A percentile compares a stretch with the other conserved stretches of the same genome.
These are phyloP conservation scores for Helicoverpa assulta DNA, from an alignment of 2,888 invertebrate genomes.

Conservation along the genomic window DNA sequence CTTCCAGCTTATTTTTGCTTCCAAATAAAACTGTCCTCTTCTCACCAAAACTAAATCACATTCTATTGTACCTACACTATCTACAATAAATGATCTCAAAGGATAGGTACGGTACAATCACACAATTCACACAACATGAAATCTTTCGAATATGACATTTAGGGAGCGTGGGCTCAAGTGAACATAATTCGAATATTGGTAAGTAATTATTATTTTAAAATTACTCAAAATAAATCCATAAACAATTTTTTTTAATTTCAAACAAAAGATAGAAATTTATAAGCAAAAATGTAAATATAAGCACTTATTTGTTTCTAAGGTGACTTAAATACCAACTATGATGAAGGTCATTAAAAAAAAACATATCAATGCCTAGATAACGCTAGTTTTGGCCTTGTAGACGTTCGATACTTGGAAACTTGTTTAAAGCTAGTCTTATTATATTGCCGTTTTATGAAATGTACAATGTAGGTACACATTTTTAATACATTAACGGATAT, in stretches of 20 bases:
- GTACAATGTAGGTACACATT: not conserved
- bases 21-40: too few relatives aligned
- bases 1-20: too few relatives aligned
- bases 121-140: not conserved
- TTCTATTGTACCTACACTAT: not conserved
- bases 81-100: slow-evolving; percentile 1
- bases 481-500: not conserved
- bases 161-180: slow-evolving; percentile 1
- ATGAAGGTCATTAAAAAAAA: not conserved
- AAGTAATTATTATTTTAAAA: not conserved
- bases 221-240: not conserved
- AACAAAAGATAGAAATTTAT: not conserved
- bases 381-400: slow-evolving; percentile 8
- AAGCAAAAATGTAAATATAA: not conserved
- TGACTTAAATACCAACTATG: too few relatives aligned
- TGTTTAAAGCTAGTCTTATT: not conserved
- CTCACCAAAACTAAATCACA: not conserved
- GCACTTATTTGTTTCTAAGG: not conserved
- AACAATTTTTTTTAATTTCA: not conserved
- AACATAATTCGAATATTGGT: not conserved
- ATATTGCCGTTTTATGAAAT: not conserved
- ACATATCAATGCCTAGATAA: not conserved
- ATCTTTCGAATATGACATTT: not conserved
- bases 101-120: too few relatives aligned
- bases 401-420: slow-evolving; percentile 3